Conservation (phyloP, 2,888 invertebrate species). For the Drosophila dives region DNA sequence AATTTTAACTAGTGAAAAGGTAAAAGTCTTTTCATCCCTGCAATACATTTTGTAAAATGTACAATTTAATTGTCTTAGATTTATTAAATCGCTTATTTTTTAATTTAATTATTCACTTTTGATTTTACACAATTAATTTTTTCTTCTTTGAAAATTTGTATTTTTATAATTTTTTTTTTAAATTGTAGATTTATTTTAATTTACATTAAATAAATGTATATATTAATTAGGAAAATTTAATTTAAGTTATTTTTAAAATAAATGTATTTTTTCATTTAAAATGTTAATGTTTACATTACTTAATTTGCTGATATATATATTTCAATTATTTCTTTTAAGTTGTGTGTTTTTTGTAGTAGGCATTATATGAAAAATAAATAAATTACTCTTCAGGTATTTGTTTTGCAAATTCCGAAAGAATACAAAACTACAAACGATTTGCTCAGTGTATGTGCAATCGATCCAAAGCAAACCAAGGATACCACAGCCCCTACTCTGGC, state of each 20-base stretch:
- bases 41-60: neutral
- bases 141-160: neutral
- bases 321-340: neutral
- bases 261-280: neutral
- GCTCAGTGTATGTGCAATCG: slow-evolving; percentile 23
- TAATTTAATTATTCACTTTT: neutral
- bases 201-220: neutral
- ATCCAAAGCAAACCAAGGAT: slow-evolving; percentile 16
- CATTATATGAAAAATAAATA: neutral
- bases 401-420: neutral
- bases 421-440: neutral
- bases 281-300: neutral
- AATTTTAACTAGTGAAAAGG: neutral
- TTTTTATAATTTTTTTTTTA: neutral
- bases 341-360: too few relatives aligned
- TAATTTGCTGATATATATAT: too few relatives aligned
- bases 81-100: neutral
- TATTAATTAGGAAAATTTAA: neutral
- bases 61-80: neutral
- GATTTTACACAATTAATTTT: neutral
- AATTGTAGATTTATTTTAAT: neutral
- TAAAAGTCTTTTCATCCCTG: neutral
- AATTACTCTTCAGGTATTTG: neutral
- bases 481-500: slow-evolving; percentile 23
- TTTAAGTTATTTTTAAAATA: neutral